Base-by-base conservation (phyloP, 2,113 vertebrate genomes). In the Takifugu bimaculatus region DNA sequence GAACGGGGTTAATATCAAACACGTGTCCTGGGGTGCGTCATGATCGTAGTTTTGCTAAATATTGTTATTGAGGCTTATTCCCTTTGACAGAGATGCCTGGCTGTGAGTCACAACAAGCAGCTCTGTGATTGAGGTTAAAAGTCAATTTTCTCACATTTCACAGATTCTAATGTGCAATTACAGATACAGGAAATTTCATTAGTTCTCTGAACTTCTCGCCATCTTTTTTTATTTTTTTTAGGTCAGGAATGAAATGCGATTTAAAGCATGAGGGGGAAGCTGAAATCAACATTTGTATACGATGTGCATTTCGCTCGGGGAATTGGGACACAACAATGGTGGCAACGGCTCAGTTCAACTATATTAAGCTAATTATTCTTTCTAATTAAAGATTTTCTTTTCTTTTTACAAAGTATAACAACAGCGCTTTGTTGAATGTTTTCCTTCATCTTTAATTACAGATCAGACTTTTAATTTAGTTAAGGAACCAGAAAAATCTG, bases 1-100 rank as follows among this genome's bases (percentile, higher is more conserved):
- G 0, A 74, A 54, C 54, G 57, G 28, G 7, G 47, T 60, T 62
- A 59, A 60, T 6, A 54, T 61, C 27, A 63, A 58, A 53, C 15
- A 68, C 26, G 51, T 59, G 4, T 39, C 32, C 32, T 35, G 32
- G 32, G 5, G 5, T 35, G 32, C 32, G 5, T 35, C 6, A 35
- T 5, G 2, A 35, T 7, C 32, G 1, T 7, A 35, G 9, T 35
- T 35, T 35, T 5, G 32, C 32, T 35, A 35, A 35, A 35, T 35
- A 35, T 35, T 35, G 28, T 29, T 29, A 35, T 35, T 35, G 20
- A 35, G 5, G 5, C 2, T 35, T 35, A 6, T 35, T 35, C 32
- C 32, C 32, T 35, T 35, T 4, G 32, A 35, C 32, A 35, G 9
- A 35, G 32, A 35, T 35, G 32, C 5, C 32, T 35, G 9, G 32